Conservation (phyloP, 2,888 invertebrate genomes). For the Atherix ibis region DNA sequence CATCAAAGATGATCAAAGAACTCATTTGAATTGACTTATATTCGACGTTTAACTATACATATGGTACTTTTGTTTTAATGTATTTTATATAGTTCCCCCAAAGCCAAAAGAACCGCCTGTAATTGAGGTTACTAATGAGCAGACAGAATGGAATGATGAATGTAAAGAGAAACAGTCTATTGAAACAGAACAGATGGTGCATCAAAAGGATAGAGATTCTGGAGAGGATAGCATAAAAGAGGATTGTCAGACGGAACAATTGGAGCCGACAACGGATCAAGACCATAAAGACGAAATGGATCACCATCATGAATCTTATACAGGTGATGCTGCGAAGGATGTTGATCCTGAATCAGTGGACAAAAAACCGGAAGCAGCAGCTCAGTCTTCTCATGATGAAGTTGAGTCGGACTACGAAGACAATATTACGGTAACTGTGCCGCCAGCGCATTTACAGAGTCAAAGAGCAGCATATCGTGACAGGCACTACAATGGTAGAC, state of each 20-base stretch:
- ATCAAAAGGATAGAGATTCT: too few relatives aligned
- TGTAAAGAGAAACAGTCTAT: too few relatives aligned
- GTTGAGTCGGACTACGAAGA: conserved; percentile 40
- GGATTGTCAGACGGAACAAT: too few relatives aligned
- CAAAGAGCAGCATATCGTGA: conserved; percentile 13
- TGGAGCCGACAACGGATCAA: background rate
- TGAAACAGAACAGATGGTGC: too few relatives aligned
- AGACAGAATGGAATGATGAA: background rate
- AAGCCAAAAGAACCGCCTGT: conserved; percentile 4
- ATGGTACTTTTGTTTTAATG: background rate
- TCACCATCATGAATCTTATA: conserved; percentile 1
- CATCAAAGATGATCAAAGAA: too few relatives aligned
- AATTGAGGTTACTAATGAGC: background rate
- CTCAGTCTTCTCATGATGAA: conserved; percentile 20
- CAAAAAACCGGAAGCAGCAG: conserved; percentile 7
- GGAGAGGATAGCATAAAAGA: too few relatives aligned
- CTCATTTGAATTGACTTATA: too few relatives aligned
- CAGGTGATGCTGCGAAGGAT: background rate
- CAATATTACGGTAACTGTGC: conserved; percentile 43
- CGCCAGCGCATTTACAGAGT: conserved; percentile 26
- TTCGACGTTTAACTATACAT: too few relatives aligned
- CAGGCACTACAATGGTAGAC: conserved; percentile 14
- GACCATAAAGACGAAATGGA: conserved; percentile 4
- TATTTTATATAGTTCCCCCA: conserved; percentile 3
- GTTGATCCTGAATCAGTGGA: conserved; percentile 4